A percentile compares a stretch with the other conserved stretches of the same genome.
These are phyloP conservation scores for Heterocephalus glaber DNA, from an alignment of 2,113 vertebrate species.

Conservation along the genomic window DNA sequence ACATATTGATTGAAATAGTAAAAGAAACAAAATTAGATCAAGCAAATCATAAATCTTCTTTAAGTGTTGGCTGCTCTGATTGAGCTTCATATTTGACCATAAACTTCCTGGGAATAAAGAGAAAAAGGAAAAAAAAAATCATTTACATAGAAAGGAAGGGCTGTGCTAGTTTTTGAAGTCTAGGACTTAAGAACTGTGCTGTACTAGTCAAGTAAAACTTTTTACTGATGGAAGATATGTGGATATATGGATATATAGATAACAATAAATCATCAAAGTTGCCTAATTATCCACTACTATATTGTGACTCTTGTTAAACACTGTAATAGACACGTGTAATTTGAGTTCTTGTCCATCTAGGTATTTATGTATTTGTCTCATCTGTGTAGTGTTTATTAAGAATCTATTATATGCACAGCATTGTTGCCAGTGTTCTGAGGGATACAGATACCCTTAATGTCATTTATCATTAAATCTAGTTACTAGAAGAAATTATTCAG, in stretches of 20 bases:
- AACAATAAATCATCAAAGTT: background rate
- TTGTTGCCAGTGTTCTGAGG: constrained; percentile 1
- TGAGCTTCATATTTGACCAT: background rate
- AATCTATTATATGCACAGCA: background rate
- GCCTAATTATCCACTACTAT: background rate
- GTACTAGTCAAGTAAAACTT: background rate
- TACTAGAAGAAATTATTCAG: background rate
- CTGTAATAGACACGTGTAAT: background rate
- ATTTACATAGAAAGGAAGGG: background rate
- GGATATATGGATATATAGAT: constrained; percentile 15
- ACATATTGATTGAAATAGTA: background rate
- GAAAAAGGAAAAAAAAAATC: background rate
- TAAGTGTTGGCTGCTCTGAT: background rate
- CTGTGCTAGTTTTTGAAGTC: background rate
- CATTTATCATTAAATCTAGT: background rate
- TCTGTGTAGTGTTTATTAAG: background rate
- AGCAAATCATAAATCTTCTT: background rate
- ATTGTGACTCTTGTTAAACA: background rate
- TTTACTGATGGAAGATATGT: constrained; percentile 8
- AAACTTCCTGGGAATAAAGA: background rate
- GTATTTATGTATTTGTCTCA: background rate
- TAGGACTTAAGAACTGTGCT: background rate
- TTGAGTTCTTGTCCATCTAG: background rate
- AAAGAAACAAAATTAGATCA: background rate
- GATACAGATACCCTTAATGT: background rate